Conservation (phyloP, 2,888 invertebrate genomes). For the Alloscopus bannaensis region DNA sequence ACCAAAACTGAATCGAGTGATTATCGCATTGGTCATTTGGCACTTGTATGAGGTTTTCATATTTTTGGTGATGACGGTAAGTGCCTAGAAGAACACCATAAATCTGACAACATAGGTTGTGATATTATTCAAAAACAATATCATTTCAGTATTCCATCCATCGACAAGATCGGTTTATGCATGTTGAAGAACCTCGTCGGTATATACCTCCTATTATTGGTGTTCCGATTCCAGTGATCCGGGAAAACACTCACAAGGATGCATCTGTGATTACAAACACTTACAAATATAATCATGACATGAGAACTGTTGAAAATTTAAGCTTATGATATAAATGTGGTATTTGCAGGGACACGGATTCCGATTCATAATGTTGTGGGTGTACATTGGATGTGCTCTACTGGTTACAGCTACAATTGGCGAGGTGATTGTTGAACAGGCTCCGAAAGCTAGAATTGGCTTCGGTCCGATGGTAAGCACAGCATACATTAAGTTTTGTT, state of each 20-base stretch:
- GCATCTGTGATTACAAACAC: conserved; percentile 23
- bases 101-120: no score
- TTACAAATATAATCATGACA: no score
- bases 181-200: not conserved
- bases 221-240: conserved; percentile 31
- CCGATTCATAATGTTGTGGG: conserved; percentile 2
- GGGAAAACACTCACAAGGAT: conserved; percentile 1
- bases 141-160: conserved; percentile 6
- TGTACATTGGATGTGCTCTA: not conserved
- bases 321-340: no score
- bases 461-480: conserved; percentile 7
- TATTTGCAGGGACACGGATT: conserved; percentile 10
- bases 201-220: conserved; percentile 16
- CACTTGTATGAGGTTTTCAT: no score
- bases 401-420: not conserved
- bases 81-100: no score
- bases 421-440: not conserved
- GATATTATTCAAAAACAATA: no score
- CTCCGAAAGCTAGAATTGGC: not conserved
- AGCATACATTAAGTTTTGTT: not conserved
- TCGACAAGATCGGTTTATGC: conserved; percentile 21
- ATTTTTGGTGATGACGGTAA: no score
- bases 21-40: not conserved
- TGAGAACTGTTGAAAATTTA: no score
- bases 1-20: not conserved